These are phyloP conservation scores for Ammodytes dubius DNA, from an alignment of 2,113 vertebrate genomes.

Conservation along the genomic window DNA sequence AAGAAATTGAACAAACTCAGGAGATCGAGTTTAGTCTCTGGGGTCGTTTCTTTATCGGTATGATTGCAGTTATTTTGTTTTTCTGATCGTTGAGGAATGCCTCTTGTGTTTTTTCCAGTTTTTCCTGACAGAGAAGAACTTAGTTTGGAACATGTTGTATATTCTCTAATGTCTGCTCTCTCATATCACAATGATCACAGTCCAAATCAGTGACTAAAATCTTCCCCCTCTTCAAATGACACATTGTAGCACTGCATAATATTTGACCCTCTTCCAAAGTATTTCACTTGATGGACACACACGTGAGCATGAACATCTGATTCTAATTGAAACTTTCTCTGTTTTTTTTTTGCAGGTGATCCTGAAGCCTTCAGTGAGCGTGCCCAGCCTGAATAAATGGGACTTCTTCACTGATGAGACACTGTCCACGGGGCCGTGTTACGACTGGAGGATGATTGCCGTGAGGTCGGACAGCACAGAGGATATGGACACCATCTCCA, in stretches of 20 bases:
- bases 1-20: neutral
- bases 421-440: slow-evolving; percentile 92
- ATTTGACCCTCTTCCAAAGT: neutral
- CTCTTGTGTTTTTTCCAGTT: neutral
- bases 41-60: neutral
- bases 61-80: neutral
- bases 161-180: slow-evolving; percentile 15
- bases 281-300: neutral
- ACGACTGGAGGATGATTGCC: slow-evolving; percentile 91
- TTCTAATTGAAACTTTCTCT: neutral
- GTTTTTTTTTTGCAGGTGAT: slow-evolving; percentile 75
- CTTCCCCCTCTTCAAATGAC: neutral
- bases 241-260: rapidly evolving
- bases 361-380: slow-evolving; percentile 90
- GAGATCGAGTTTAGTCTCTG: neutral
- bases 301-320: neutral
- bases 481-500: slow-evolving; percentile 84
- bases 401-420: slow-evolving; percentile 96
- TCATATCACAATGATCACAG: neutral
- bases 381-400: slow-evolving; percentile 95
- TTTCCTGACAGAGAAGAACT: slow-evolving; percentile 11
- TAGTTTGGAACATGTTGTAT: neutral
- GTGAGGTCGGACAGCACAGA: slow-evolving; percentile 81
- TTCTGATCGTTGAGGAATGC: neutral
- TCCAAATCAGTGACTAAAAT: slow-evolving; percentile 10